Conservation (phyloP, 2,797 vertebrate species). For the Eremophila alpestris region DNA sequence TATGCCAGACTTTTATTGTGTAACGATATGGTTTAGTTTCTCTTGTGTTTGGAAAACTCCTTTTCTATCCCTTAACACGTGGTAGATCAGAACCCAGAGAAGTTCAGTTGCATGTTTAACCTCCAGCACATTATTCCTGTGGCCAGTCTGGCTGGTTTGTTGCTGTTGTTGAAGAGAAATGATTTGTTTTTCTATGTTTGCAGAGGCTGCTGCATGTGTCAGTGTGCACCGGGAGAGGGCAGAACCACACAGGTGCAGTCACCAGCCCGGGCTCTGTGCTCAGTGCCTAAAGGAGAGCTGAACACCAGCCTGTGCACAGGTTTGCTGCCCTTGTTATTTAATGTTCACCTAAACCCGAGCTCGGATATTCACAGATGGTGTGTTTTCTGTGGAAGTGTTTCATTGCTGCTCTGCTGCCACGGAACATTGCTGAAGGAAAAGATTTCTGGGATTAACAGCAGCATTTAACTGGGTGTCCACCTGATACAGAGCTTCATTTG, state of each 20-base stretch:
- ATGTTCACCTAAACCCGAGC: background rate
- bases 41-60: background rate
- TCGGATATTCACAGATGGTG: background rate
- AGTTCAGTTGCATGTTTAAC: background rate
- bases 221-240: constrained; percentile 52
- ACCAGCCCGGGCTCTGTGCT: rapidly evolving
- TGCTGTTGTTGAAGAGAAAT: too few relatives aligned
- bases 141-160: background rate
- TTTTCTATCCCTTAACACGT: background rate
- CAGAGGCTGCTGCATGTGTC: background rate
- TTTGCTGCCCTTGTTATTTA: background rate
- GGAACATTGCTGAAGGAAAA: background rate
- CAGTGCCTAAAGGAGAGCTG: background rate
- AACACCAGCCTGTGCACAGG: background rate
- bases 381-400: background rate
- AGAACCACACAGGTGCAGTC: background rate
- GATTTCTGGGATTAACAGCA: background rate
- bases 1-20: background rate
- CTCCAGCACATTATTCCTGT: background rate
- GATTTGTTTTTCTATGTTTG: background rate
- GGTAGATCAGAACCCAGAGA: background rate
- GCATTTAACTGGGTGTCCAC: background rate
- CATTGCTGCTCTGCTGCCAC: background rate
- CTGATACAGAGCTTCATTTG: background rate
- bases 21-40: rapidly evolving